Percentiles rank a stretch among this genome's conserved stretches.
Conservation (phyloP, 2,113 vertebrate genomes). For the Cariama cristata region DNA sequence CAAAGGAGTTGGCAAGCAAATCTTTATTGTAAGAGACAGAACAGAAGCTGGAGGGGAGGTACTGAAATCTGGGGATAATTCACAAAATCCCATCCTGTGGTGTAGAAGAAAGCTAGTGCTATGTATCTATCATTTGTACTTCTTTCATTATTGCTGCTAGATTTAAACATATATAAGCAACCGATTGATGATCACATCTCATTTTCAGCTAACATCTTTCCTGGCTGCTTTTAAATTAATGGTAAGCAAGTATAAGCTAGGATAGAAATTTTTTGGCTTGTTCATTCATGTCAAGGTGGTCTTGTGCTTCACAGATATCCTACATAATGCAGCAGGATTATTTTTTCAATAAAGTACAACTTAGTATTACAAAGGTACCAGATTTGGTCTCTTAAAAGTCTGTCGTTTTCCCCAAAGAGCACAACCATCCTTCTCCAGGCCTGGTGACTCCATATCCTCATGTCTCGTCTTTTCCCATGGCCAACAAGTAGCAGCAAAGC, state of each 20-base stretch:
- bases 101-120: constrained; percentile 4
- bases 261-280: not conserved
- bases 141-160: not conserved
- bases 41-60: constrained; percentile 65
- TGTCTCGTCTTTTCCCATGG: not conserved
- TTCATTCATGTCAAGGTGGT: not conserved
- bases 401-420: not conserved
- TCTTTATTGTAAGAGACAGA: constrained; percentile 70
- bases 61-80: constrained; percentile 67
- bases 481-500: not conserved
- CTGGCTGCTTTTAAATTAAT: not conserved
- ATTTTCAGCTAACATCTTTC: not conserved
- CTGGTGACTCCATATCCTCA: not conserved
- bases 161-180: not conserved
- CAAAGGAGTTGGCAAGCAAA: constrained; percentile 64
- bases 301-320: not conserved
- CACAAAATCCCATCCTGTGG: constrained; percentile 34
- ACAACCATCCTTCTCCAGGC: not conserved
- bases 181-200: not conserved
- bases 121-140: not conserved
- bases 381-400: not conserved
- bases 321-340: not conserved
- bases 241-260: not conserved
- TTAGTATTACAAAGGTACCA: not conserved
- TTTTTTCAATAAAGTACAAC: not conserved